Evolutionary conservation across 2,113 vertebrate genomes (phyloP), one percentile per base, ranked within the genome.

Genomic region (Tachysurus vachellii): DNA sequence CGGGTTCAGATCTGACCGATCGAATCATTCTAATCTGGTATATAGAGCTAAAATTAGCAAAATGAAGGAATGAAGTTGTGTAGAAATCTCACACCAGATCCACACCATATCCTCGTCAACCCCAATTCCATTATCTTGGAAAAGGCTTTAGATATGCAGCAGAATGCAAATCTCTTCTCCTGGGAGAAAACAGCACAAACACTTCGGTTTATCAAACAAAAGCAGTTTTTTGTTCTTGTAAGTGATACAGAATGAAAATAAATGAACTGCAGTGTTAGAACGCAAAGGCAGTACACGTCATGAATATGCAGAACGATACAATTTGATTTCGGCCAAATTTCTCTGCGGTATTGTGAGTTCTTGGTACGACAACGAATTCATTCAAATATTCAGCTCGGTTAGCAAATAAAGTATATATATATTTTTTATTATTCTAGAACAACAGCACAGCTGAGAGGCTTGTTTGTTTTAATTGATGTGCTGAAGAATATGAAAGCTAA

Each of bases 151-250:
- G 90, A 92, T 91, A 91, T 92, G 93, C 91, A 86, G 89, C 86
- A 84, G 93, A 92, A 94, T 93, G 92, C 94, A 93, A 91, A 92
- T 91, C 90, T 90, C 90, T 89, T 86, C 92, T 92, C 90, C 84
- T 83, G 91, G 92, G 92, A 92, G 89, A 91, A 88, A 89, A 80
- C 0, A 21, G 85, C 90, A 89, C 90, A 90, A 89, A 89, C 89
- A 88, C 86, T 88, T 94, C 88, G 92, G 92, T 93, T 87, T 57
- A 89, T 89, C 66, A 57, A 23, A 59, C 16, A 54, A 62, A 68
- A 28, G 28, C 16, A 28, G 31, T 73, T 17, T 81, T 26, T 36
- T 59, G 2, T 23, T 4, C 56, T 81, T 23, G 79, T 36, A 56
- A 42, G 21, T 44, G 57, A 36, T 42, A 61, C 79, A 44, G 79